Percentiles rank a stretch among this genome's conserved stretches.
phyloP scores from a whole-genome alignment of 2,888 invertebrate species.

The Vesta saturnalis region DNA sequence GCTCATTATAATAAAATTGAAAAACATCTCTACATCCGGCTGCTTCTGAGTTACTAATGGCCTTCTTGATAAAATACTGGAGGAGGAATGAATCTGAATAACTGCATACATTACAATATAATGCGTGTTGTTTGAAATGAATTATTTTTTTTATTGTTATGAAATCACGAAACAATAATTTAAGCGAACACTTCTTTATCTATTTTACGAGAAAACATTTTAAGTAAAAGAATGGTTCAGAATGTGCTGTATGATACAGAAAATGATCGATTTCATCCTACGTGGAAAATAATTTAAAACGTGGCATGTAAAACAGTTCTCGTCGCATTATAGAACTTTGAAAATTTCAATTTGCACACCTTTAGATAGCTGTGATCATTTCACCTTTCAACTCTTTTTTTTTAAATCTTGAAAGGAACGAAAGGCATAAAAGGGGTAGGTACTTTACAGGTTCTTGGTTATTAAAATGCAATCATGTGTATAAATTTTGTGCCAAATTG shows the following conservation, averaged over 20 bases:
- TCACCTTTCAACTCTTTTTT: too few species aligned
- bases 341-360: neutral
- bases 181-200: neutral
- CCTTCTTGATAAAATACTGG: constrained; percentile 34
- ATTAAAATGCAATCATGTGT: constrained; percentile 11
- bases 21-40: constrained; percentile 52
- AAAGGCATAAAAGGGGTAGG: neutral
- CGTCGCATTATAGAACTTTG: neutral
- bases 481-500: constrained; percentile 18
- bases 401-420: too few species aligned
- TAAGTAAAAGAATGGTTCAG: neutral
- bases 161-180: too few species aligned
- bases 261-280: neutral
- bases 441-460: constrained; percentile 7
- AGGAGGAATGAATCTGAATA: constrained; percentile 37
- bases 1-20: constrained; percentile 58
- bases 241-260: neutral
- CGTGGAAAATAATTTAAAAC: neutral
- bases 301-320: neutral
- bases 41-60: constrained; percentile 38
- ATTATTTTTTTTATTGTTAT: neutral
- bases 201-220: neutral
- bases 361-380: neutral
- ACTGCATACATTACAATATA: constrained; percentile 32
- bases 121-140: constrained; percentile 18